Conservation (phyloP, 2,888 invertebrate genomes). For the Aphidoletes aphidimyza region DNA sequence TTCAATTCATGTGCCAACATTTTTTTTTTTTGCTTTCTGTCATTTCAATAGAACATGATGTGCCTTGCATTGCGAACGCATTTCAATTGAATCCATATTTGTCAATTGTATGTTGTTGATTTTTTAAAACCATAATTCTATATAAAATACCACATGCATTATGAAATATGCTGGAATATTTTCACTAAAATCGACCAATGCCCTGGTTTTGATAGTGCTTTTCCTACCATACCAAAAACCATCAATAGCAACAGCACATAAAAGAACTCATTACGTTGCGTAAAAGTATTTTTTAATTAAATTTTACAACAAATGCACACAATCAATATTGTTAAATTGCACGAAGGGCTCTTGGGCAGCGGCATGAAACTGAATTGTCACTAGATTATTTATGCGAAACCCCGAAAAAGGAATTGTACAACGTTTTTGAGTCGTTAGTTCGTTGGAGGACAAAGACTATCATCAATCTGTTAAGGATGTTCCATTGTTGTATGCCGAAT, state of each 20-base stretch:
- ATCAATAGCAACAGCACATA: not conserved
- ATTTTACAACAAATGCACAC: constrained; percentile 31
- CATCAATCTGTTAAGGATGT: not conserved
- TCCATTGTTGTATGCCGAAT: not conserved
- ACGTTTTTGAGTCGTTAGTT: not conserved
- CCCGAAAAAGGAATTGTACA: not conserved
- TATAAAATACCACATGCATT: not conserved
- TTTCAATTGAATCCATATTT: constrained; percentile 17
- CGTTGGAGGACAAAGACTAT: not conserved
- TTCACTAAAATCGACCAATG: not conserved
- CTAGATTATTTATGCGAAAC: not conserved
- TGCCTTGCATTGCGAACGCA: not conserved
- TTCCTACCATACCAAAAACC: not conserved
- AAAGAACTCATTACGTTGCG: not conserved
- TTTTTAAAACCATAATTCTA: not conserved
- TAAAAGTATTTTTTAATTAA: constrained; percentile 21
- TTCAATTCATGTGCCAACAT: not conserved
- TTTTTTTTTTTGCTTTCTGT: not conserved
- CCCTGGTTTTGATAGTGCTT: not conserved
- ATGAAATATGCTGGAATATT: constrained; percentile 1
- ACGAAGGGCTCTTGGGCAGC: not conserved
- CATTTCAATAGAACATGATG: not conserved
- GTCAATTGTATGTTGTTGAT: too few relatives aligned
- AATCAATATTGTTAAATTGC: constrained; percentile 14
- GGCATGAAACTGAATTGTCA: too few relatives aligned